Evolutionary conservation across 2,113 vertebrate species (phyloP).

Genomic region (Pristiophorus japonicus): DNA sequence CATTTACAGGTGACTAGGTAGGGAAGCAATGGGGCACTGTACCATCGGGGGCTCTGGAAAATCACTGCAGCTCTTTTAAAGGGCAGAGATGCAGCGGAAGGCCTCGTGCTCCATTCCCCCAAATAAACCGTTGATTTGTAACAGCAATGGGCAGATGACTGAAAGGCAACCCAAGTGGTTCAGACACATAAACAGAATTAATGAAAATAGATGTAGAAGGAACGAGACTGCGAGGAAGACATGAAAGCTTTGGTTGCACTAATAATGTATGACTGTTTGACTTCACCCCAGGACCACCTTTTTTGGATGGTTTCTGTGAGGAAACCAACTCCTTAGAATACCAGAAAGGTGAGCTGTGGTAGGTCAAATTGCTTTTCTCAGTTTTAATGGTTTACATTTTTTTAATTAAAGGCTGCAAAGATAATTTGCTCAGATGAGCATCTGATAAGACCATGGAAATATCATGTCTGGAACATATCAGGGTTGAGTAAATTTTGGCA

Average conservation of each 20-base stretch:
- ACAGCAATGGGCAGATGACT: neutral
- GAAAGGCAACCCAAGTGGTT: neutral
- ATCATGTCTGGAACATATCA: neutral
- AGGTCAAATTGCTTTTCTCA: neutral
- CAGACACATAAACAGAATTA: too few species aligned
- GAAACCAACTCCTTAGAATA: neutral
- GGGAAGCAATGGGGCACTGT: neutral
- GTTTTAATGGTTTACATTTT: neutral
- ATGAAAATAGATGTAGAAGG: neutral
- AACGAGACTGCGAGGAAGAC: neutral
- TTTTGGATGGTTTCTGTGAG: neutral
- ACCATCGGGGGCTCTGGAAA: neutral
- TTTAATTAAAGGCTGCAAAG: neutral
- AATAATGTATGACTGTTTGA: too few species aligned
- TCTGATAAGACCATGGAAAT: neutral
- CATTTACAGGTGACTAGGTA: neutral
- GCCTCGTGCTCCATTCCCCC: neutral
- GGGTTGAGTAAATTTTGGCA: neutral
- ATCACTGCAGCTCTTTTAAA: neutral
- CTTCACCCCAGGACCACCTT: too few species aligned
- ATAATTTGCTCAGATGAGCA: neutral
- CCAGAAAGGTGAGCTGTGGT: neutral
- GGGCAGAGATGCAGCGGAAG: neutral
- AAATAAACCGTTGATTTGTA: neutral
- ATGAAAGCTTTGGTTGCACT: neutral